Conservation (phyloP, 2,797 vertebrate genomes). For the Bradypodion pumilum region DNA sequence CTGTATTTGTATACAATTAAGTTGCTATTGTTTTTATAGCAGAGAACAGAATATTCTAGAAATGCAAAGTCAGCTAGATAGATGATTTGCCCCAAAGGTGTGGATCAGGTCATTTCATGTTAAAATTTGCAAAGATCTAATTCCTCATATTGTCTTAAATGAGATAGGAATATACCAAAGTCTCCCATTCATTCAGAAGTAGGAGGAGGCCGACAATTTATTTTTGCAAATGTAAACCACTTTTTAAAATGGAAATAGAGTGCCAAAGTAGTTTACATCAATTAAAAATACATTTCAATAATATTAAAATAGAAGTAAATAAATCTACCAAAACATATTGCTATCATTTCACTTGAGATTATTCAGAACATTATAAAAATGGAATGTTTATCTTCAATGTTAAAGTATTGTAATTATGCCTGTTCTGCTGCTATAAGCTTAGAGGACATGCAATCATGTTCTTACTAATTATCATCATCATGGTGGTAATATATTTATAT, state of each 20-base stretch:
- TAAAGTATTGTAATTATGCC: background rate
- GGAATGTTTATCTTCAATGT: background rate
- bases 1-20: too few species aligned
- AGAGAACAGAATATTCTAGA: background rate
- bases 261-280: background rate
- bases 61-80: background rate
- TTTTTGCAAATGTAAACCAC: background rate
- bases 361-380: background rate
- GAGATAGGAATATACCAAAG: background rate
- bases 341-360: background rate
- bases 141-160: background rate
- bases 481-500: background rate
- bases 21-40: too few species aligned
- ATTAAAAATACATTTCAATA: background rate
- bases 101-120: background rate
- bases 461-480: background rate
- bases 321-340: background rate
- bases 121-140: background rate
- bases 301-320: background rate
- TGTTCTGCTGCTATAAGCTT: background rate
- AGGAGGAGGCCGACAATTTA: background rate
- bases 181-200: background rate
- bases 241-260: background rate
- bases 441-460: background rate
- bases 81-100: background rate